phyloP scores from a whole-genome alignment of 2,797 vertebrate genomes.

The Gymnothorax reevesii region DNA sequence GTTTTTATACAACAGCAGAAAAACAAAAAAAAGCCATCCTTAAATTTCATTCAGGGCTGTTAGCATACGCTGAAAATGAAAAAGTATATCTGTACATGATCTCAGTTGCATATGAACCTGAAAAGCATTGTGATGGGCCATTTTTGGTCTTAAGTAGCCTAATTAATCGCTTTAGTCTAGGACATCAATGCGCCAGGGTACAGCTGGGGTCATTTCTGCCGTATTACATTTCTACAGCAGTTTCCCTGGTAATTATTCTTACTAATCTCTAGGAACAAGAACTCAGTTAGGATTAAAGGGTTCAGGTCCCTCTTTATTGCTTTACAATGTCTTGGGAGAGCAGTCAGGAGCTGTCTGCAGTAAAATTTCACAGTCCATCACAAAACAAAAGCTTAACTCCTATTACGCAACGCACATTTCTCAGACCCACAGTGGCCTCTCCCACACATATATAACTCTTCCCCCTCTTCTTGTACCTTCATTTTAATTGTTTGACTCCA shows the following conservation, averaged over 20 bases:
- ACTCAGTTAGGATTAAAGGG: conserved; percentile 5
- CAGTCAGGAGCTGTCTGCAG: background rate
- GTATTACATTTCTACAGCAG: background rate
- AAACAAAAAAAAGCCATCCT: background rate
- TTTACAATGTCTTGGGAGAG: conserved; percentile 6
- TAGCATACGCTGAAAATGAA: background rate
- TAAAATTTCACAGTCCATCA: conserved; percentile 20
- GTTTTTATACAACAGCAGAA: no score
- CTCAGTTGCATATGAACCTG: background rate
- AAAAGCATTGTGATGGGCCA: background rate
- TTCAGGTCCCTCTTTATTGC: conserved; percentile 22
- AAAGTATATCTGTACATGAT: background rate
- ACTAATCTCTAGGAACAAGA: background rate
- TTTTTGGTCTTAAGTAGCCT: background rate
- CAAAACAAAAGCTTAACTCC: background rate
- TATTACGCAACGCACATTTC: conserved; percentile 9
- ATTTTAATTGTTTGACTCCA: background rate
- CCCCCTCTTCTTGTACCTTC: background rate
- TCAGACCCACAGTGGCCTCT: background rate
- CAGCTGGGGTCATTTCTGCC: background rate
- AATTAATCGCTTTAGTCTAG: background rate
- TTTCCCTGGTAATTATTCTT: background rate
- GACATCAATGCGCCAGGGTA: conserved; percentile 1
- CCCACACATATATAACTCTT: conserved; percentile 15
- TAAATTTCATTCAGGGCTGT: background rate